These are phyloP conservation scores for Isurus oxyrinchus DNA, from an alignment of 2,113 vertebrate genomes.

Conservation along the genomic window DNA sequence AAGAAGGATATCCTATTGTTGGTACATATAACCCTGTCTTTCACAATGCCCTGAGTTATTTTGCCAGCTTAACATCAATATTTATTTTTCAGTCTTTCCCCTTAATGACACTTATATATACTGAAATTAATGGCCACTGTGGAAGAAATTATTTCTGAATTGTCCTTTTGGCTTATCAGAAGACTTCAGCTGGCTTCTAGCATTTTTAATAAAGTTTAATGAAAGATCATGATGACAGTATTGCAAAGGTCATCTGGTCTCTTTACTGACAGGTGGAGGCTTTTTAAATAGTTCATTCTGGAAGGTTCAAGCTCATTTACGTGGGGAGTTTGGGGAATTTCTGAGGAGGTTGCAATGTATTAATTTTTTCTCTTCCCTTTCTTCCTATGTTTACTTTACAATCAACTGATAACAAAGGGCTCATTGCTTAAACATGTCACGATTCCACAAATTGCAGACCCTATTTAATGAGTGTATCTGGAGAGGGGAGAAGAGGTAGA, in stretches of 20 bases:
- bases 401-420: background rate
- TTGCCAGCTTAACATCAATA: background rate
- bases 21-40: background rate
- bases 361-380: background rate
- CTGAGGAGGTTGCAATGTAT: background rate
- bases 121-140: background rate
- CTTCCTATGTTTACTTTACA: background rate
- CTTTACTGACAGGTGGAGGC: background rate
- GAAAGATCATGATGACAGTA: conserved; percentile 20
- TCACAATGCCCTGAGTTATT: background rate
- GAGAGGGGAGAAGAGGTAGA: background rate
- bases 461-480: background rate
- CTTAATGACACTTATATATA: background rate
- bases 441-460: background rate
- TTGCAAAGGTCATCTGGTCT: conserved; percentile 16
- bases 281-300: background rate
- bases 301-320: conserved; percentile 8
- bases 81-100: background rate
- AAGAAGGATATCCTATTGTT: background rate
- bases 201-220: background rate
- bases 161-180: conserved; percentile 4
- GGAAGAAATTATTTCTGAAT: background rate
- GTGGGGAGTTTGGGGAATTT: background rate
- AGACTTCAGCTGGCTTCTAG: background rate
- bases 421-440: background rate